Percentiles rank a stretch among this genome's conserved stretches.
phyloP scores from a whole-genome alignment of 2,888 invertebrate genomes.

The Notodonta ziczac region DNA sequence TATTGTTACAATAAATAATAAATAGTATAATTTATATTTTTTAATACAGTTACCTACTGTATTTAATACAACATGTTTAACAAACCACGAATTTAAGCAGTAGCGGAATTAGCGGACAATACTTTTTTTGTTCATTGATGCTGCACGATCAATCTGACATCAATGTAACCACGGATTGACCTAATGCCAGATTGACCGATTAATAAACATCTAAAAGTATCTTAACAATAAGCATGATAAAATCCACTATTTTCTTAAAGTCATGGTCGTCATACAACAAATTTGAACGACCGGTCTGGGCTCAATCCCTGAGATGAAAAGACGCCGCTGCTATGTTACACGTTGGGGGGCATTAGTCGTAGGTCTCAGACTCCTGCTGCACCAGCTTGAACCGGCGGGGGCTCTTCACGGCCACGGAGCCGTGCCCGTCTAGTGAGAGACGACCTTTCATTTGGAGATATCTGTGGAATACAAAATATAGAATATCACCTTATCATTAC shows the following conservation, averaged over 20 bases:
- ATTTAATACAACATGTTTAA: background rate
- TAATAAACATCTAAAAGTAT: too few relatives aligned
- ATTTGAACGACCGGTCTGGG: background rate
- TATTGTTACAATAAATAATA: too few relatives aligned
- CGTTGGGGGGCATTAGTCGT: constrained; percentile 86
- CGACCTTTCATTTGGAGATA: constrained; percentile 92
- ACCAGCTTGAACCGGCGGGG: constrained; percentile 94
- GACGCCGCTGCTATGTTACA: constrained; percentile 11
- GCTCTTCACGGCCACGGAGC: constrained; percentile 92
- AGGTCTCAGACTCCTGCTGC: constrained; percentile 95
- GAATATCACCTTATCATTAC: too few relatives aligned
- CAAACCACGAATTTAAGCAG: background rate
- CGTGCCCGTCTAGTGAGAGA: constrained; percentile 89
- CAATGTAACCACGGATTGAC: too few relatives aligned
- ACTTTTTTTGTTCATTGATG: too few relatives aligned
- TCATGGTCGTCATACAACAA: too few relatives aligned
- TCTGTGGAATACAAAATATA: constrained; percentile 37
- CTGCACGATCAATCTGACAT: too few relatives aligned
- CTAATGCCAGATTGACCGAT: too few relatives aligned
- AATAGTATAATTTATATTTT: too few relatives aligned
- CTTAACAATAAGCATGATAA: too few relatives aligned
- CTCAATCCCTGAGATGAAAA: constrained; percentile 1
- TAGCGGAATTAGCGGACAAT: background rate
- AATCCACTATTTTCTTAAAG: too few relatives aligned
- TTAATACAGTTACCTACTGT: too few relatives aligned